These are phyloP conservation scores for Anolis sagrei DNA, from an alignment of 2,113 vertebrate species.

Conservation along the genomic window DNA sequence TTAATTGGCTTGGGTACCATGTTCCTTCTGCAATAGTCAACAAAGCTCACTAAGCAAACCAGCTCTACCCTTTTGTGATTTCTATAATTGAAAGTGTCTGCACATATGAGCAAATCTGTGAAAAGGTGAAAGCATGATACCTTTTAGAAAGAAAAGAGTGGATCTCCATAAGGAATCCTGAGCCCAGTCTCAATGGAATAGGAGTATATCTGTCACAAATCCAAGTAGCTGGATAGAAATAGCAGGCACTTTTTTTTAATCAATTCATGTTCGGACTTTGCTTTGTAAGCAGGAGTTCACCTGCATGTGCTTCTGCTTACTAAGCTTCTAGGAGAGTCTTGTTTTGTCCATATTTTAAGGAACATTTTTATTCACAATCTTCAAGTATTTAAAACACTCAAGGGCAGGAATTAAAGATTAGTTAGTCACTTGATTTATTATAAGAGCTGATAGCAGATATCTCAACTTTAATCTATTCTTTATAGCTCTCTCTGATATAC, in stretches of 20 bases:
- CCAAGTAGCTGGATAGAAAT: no score
- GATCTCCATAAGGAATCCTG: no score
- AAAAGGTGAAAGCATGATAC: conserved; percentile 88
- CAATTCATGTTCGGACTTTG: no score
- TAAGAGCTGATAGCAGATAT: background rate
- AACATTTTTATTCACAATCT: background rate
- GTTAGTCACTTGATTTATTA: background rate
- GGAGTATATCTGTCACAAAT: no score
- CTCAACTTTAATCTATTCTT: background rate
- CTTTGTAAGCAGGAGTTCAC: no score
- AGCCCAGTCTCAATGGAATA: no score
- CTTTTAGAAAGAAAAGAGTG: no score
- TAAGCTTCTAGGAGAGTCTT: background rate
- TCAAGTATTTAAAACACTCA: background rate
- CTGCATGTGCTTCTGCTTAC: background rate
- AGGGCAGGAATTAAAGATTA: background rate
- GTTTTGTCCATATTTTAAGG: no score
- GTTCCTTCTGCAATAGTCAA: conserved; percentile 97
- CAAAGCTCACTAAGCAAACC: conserved; percentile 98
- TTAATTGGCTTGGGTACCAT: conserved; percentile 98
- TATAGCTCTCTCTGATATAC: background rate
- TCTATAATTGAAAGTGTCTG: conserved; percentile 97
- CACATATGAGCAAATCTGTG: conserved; percentile 94
- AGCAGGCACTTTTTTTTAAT: no score
- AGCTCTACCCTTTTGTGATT: conserved; percentile 97